Evolutionary conservation across 1,140 invertebrate species (phyloP), one percentile per base, ranked within the genome.

Genomic region (Macrobrachium nipponense): DNA sequence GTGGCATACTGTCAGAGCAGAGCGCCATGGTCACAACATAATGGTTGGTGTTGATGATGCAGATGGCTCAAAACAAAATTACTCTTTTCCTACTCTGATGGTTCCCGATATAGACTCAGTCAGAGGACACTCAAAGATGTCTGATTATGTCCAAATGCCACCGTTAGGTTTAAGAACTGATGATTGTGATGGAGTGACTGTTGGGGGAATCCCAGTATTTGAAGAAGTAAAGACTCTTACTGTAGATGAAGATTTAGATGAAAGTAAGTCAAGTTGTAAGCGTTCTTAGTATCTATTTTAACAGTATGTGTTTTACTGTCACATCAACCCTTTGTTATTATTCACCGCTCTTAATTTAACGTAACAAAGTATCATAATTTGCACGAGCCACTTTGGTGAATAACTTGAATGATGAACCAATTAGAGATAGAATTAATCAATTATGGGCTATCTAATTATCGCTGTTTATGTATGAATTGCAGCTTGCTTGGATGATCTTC

Each of bases 1-100:
- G n/a, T 82, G 81, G 81, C 81, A 82, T 68, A 75, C 59, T 3
- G 27, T 82, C 81, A 62, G 27, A n/a, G 81, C 81, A n/a, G 81
- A 82, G 27, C 60, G 72, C 43, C 81, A 75, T 20, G 72, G 81
- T 44, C 72, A 82, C 23, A 62, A 73, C 59, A 70, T 82, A 3
- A 60, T 61, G 58, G n/a, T 82, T n/a, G 18, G 58, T 14, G 70
- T 82, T 23, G 81, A 82, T 60, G 81, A 82, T 36, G 81, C 70
- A 0, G 81, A 82, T 58, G 70, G 70, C 23, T 76, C 20, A 60
- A 44, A 68, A 36, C 23, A 72, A 12, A 82, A 82, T 73, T 70
- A 62, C n/a, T 76, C 81, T 5, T 8, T 82, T 58, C 44, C n/a
- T 18, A 62, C 43, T 17, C 62, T 80, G 18, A 17, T 68, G 64